Base-by-base conservation (phyloP, 2,797 vertebrate genomes). In the Enteromius afrohamiltoni region DNA sequence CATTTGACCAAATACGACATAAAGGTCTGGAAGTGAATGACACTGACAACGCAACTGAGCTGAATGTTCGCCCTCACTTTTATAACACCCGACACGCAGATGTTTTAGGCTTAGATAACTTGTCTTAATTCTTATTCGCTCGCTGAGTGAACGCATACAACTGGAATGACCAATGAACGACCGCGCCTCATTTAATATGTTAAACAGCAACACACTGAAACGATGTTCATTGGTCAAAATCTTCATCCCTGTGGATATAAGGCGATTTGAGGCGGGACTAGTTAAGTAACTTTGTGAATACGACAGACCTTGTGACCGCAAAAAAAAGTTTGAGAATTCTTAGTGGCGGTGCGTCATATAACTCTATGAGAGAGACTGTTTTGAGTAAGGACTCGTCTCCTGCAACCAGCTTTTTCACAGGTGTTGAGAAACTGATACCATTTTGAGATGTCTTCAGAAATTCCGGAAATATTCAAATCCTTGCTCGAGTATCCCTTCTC, bases 391-490 rank as follows among this genome's bases (percentile, higher is more conserved):
- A 80, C 49, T 2, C 6, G 31, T 14, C 31, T 29, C 10, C 14
- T 1, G 10, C 3, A 40, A 11, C 4, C 6, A 21, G n/a, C 1
- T n/a, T 45, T 0, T 1, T 1, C 83, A 42, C 37, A 65, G 16
- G 17, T 74, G 29, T 58, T 78, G 31, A 14, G 26, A 65, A 42
- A 86, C n/a, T 75, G 23, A 69, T 6, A 40, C 37, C 37, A 19
- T 51, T 70, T 75, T 53, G 74, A 77, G 55, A 94, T 95, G 94
- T 89, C 89, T 67, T 60, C 91, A 76, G 97, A 99, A 90, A 96
- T 99, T 84, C 96, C 97, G 0, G 97, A 98, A 91, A 94, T 97
- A 80, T 95, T 98, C 85, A 97, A 94, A 90, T 90, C 95, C 77
- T 90, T 99, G 67, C 94, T 98, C 86, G 97, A 98, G 62, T 94